Evolutionary conservation across 2,888 invertebrate species (phyloP).

Genomic region (Eledone cirrhosa): DNA sequence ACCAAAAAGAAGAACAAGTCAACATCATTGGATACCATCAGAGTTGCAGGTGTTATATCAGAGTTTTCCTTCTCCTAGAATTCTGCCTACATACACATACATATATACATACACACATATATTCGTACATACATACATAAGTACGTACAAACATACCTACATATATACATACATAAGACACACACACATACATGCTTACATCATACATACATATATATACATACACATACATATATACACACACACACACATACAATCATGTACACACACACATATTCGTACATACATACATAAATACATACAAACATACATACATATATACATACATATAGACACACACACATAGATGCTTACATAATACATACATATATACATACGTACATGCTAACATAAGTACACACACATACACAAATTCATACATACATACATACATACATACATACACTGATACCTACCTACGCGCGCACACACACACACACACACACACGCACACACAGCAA

Average conservation of each 20-base stretch:
- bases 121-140: neutral
- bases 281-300: neutral
- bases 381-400: neutral
- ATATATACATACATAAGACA: neutral
- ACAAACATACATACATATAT: neutral
- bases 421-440: neutral
- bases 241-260: too few relatives aligned
- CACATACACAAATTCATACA: neutral
- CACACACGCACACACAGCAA: neutral
- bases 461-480: neutral
- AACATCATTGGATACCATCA: too few relatives aligned
- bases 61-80: too few relatives aligned
- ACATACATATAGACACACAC: neutral
- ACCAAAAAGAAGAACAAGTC: too few relatives aligned
- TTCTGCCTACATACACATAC: neutral
- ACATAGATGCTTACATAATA: neutral
- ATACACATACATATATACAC: neutral
- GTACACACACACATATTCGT: neutral
- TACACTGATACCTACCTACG: neutral
- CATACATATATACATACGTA: too few relatives aligned
- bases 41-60: too few relatives aligned
- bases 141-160: neutral
- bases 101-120: constrained; percentile 6
- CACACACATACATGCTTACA: neutral
- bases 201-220: neutral